Base-by-base conservation (phyloP, 2,113 vertebrate genomes). In the Gavia stellata region DNA sequence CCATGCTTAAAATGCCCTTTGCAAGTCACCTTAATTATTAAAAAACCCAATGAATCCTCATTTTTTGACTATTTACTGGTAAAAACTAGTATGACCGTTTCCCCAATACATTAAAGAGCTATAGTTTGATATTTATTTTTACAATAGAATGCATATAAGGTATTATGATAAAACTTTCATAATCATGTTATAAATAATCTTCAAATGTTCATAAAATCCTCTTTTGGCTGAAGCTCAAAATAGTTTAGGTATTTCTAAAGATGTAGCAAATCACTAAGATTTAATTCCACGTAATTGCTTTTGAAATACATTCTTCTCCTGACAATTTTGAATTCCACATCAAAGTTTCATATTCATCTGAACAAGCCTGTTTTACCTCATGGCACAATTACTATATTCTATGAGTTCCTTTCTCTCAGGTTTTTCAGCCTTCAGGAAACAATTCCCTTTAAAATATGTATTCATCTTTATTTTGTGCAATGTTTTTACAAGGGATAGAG, bases 1-100 rank as follows among this genome's bases (percentile, higher is more conserved):
- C 86, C 95, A 96, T 97, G 92, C 92, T 91, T 79, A 89, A 96
- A 96, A 97, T 96, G 96, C 94, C 96, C 97, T 83, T 93, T 91
- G 31, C 79, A 90, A 92, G 55, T 95, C n/a, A 85, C 21, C 29
- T 67, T 91, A 90, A 61, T 56, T 45, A 85, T 33, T 29, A 78
- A 53, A 45, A n/a, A 10, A 9, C 2, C 47, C n/a, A 6, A 28
- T 9, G 17, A 93, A 78, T 79, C 40, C 19, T 92, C 10, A 21
- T 63, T 77, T 66, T 83, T 94, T 71, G 17, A 82, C 14, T 63
- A 72, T 62, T 93, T 94, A 87, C 74, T 84, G 82, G 75, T 81
- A 77, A 92, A 96, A 95, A 79, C 87, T 84, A 87, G 55, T 50
- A 77, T 38, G 45, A 81, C 38, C 85, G 25, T 55, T 92, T 74